Base-by-base conservation (phyloP, 2,888 invertebrate genomes). In the Eupithecia subfuscata region DNA sequence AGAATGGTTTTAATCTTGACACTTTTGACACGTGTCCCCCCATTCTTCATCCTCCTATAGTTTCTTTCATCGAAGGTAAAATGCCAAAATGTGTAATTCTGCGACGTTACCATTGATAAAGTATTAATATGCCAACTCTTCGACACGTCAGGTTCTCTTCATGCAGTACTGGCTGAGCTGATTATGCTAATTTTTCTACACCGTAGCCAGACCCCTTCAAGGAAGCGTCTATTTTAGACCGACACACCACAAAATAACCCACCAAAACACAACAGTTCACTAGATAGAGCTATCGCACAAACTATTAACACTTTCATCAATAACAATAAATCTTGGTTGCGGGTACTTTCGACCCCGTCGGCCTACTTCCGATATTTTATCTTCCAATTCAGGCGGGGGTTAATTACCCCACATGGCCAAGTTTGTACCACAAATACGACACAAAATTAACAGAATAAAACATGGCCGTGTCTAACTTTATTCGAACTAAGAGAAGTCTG, bases 351-450 rank as follows among this genome's bases (percentile, higher is more conserved):
- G 75, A 48, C 70, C 71, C 52, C 71, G 69, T 72, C 76, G 75
- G 75, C 78, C 75, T 75, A 68, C 72, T 75, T 75, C 78, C 74
- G 75, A 79, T 81, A 81, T 75, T 80, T 78, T 79, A 81, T 77
- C 80, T 76, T 34, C 37, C 77, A 72, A 78, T 78, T 79, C 75
- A 77, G 73, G 70, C 74, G 63, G 76, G 78, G 76, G 78, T 78
- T 81, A 80, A 81, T 81, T 81, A 79, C 77, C 73, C 71, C 77
- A 76, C 78, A 77, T 77, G 78, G 74, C 71, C 40, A 67, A 63
- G 71, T 73, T 71, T 67, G 40, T 69, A 45, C 71, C 67, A 34
- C 64, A 65, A 67, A 67, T 67, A 67, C 67, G 67, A 67, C 37
- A 43, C 67, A 63, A 30, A 30, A 22, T 52, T 52, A 52, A 52